Evolutionary conservation across 2,797 vertebrate species (phyloP).

Genomic region (Myripristis murdjan): DNA sequence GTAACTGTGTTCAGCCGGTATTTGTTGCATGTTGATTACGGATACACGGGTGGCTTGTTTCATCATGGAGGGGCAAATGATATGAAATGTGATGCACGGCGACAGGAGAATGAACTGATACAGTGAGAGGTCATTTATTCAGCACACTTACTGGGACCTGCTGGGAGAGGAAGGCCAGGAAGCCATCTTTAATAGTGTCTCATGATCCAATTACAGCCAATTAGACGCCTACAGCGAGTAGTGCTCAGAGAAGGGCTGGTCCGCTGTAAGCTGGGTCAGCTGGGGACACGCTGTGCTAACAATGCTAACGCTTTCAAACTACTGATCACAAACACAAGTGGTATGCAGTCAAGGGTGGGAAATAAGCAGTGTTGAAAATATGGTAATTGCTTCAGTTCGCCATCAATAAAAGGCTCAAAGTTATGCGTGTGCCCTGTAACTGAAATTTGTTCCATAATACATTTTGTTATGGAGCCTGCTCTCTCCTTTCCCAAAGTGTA

Average conservation of each 20-base stretch:
- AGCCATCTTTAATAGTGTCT: conserved; percentile 56
- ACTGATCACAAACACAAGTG: neutral
- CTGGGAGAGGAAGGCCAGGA: conserved; percentile 21
- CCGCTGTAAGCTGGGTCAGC: neutral
- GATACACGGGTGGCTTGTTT: neutral
- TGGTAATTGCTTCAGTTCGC: too few relatives aligned
- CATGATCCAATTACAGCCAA: conserved; percentile 47
- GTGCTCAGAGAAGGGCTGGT: neutral
- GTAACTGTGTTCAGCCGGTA: too few relatives aligned
- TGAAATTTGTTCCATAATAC: too few relatives aligned
- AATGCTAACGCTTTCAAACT: neutral
- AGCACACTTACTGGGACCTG: conserved; percentile 19
- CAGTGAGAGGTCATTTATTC: conserved; percentile 39
- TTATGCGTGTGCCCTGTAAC: too few relatives aligned
- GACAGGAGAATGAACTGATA: conserved; percentile 31
- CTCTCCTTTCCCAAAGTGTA: too few relatives aligned
- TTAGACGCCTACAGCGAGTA: conserved; percentile 31
- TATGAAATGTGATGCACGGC: conserved; percentile 38
- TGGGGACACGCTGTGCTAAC: conserved; percentile 9
- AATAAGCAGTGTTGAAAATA: too few relatives aligned
- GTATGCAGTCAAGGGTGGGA: neutral
- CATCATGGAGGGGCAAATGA: neutral
- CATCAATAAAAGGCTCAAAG: too few relatives aligned
- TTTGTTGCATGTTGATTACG: neutral
- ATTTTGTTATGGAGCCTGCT: too few relatives aligned